Evolutionary conservation across 92 coral and sea anemone genomes (phyloP), one percentile per base, ranked within the genome.

Genomic region (Pocillopora grandis): DNA sequence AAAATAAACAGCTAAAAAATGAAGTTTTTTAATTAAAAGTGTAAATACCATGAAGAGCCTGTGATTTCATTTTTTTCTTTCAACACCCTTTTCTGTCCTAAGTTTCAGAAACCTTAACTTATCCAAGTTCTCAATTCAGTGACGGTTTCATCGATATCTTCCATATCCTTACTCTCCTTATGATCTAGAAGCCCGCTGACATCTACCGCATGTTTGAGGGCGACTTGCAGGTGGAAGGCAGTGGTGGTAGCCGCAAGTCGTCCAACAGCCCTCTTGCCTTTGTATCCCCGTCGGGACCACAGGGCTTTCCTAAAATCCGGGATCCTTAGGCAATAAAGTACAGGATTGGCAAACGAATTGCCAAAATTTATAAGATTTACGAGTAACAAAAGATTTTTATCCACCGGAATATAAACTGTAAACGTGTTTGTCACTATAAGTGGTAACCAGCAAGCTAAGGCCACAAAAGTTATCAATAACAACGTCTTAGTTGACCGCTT

Each of bases 341-440:
- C 64, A 49, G 86, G 86, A 74, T 83, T 83, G 23, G 86, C 73
- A 19, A 83, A 83, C 12, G 86, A 83, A 27, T 83, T 83, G 74
- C 86, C 19, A 35, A 83, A 83, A 33, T 73, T 83, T 3, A 83
- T 18, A 17, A 83, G 61, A 65, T 72, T 83, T 16, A 73, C 86
- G 33, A 64, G 49, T 9, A 83, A 80, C 9, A 72, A 10, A 49
- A 83, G 27, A 48, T 74, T 42, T 11, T 31, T 65, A 59, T 23
- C 66, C 18, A 83, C 73, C 31, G 79, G 86, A 49, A 64, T 49
- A 76, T 83, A 83, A 49, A 74, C 72, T 23, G 80, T 73, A 49
- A 74, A 27, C 37, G 72, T 16, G 73, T 83, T 83, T 6, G 62
- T 56, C 61, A 72, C 17, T 61, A 83, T 75, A 27, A 83, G 20